phyloP scores from a whole-genome alignment of 2,888 invertebrate species.

The Drosophila tanythrix region DNA sequence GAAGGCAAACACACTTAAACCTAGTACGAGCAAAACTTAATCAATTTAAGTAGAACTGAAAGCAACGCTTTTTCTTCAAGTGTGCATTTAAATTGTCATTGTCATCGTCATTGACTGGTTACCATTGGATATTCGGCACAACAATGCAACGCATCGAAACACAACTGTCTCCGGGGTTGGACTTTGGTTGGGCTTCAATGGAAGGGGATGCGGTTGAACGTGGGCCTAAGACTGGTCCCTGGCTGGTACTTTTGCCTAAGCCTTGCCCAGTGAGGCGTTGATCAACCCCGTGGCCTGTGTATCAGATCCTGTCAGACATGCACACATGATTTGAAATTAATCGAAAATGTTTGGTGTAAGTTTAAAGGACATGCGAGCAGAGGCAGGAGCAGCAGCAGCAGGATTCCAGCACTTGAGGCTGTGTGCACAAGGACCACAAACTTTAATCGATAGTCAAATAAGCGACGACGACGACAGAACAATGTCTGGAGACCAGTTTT shows the following conservation, averaged over 20 bases:
- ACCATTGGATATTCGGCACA: conserved; percentile 71
- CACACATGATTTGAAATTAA: conserved; percentile 75
- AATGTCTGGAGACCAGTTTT: conserved; percentile 32
- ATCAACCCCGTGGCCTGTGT: conserved; percentile 6
- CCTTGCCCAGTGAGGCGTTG: conserved; percentile 2
- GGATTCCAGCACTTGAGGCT: conserved; percentile 63
- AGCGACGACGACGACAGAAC: conserved; percentile 30
- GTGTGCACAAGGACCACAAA: conserved; percentile 73
- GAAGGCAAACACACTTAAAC: not conserved
- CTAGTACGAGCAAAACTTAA: not conserved
- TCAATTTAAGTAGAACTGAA: not conserved
- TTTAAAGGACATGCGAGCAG: conserved; percentile 18
- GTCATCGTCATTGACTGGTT: conserved; percentile 48
- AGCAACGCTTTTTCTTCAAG: not conserved
- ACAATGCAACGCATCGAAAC: conserved; percentile 48
- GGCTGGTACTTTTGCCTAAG: not conserved
- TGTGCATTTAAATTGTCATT: conserved; percentile 18
- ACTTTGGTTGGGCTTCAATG: not conserved
- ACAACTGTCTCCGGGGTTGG: conserved; percentile 19
- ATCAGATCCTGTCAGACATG: conserved; percentile 51
- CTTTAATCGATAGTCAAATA: conserved; percentile 81
- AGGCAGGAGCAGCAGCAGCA: conserved; percentile 17
- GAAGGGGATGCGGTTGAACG: not conserved
- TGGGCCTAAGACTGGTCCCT: not conserved
- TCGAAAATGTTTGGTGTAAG: conserved; percentile 68